Conservation (phyloP, 2,113 vertebrate species). For the Cinclus cinclus region DNA sequence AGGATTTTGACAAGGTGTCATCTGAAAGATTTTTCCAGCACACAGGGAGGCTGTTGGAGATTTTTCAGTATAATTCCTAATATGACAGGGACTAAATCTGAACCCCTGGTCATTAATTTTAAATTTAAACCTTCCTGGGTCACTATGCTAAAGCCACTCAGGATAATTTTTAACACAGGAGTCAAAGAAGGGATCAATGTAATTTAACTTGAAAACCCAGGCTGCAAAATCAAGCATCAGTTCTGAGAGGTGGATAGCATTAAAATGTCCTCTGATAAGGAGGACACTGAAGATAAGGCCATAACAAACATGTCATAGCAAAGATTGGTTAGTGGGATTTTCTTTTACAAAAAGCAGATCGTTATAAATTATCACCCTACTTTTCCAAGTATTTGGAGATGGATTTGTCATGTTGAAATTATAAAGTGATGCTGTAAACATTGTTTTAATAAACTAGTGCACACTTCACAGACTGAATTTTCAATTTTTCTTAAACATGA, state of each 20-base stretch:
- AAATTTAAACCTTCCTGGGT: slow-evolving; percentile 5
- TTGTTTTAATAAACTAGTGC: neutral
- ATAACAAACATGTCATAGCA: neutral
- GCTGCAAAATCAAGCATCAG: neutral
- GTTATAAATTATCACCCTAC: neutral
- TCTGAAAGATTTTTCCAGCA: neutral
- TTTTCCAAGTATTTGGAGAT: neutral
- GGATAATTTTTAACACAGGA: neutral
- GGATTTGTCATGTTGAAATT: neutral
- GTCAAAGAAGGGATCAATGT: neutral
- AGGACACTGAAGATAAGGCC: neutral
- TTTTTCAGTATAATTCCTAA: slow-evolving; percentile 1
- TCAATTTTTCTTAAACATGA: neutral
- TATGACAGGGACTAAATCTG: slow-evolving; percentile 4
- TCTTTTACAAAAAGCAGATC: neutral
- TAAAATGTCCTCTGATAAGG: neutral
- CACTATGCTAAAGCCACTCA: neutral
- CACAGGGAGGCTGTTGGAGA: neutral
- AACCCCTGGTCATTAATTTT: neutral
- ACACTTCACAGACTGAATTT: neutral
- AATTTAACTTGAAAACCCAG: neutral
- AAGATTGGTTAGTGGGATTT: neutral
- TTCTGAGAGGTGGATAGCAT: neutral
- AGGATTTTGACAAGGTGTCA: slow-evolving; percentile 20
- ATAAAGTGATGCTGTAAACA: neutral